phyloP scores from a whole-genome alignment of 2,888 invertebrate genomes.

The Dioctria linearis region DNA sequence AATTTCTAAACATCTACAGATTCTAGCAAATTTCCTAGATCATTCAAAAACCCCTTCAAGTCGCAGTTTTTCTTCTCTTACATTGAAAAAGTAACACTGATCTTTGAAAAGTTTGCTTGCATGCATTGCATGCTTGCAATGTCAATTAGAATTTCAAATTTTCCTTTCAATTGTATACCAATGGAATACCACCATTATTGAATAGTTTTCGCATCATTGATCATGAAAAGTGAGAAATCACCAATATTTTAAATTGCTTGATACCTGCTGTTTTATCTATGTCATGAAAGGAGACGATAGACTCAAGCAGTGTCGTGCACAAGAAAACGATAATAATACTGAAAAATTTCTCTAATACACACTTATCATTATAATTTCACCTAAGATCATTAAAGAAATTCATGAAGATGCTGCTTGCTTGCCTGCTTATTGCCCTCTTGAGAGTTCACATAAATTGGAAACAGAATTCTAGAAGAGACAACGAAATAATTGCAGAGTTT shows the following conservation, averaged over 20 bases:
- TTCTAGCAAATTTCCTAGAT: too few species aligned
- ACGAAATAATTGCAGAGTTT: too few species aligned
- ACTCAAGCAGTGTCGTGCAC: background rate
- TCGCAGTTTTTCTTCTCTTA: too few species aligned
- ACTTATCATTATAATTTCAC: constrained; percentile 31
- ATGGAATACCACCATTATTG: constrained; percentile 8
- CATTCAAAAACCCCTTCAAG: too few species aligned
- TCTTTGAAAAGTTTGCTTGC: background rate
- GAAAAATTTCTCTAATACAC: constrained; percentile 33
- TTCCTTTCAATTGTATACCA: constrained; percentile 24
- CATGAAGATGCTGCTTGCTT: background rate
- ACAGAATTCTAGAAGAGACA: too few species aligned
- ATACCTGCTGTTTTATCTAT: background rate
- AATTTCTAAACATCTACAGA: too few species aligned
- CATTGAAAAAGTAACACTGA: too few species aligned
- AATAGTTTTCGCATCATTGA: constrained; percentile 50
- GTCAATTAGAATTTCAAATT: constrained; percentile 45
- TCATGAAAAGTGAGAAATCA: constrained; percentile 51
- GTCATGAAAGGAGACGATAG: constrained; percentile 18
- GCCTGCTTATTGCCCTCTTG: too few species aligned
- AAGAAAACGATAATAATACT: constrained; percentile 14
- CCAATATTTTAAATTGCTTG: constrained; percentile 38
- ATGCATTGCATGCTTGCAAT: constrained; percentile 26
- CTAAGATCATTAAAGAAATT: constrained; percentile 32
- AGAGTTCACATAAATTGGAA: too few species aligned